Conservation (phyloP, 2,888 invertebrate genomes). For the Lycia hirtaria region DNA sequence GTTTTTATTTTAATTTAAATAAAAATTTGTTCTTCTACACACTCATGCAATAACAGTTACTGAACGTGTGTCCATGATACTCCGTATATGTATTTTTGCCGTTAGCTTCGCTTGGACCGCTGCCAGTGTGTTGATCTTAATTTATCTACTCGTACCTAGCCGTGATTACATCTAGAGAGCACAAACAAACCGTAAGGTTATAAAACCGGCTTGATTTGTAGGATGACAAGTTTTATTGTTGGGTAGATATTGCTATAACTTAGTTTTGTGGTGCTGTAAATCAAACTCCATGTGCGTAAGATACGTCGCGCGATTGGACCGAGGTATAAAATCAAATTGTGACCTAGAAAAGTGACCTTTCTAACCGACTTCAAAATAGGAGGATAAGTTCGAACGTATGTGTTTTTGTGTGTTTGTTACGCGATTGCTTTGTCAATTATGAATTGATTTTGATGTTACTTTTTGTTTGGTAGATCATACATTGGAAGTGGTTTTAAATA, state of each 20-base stretch:
- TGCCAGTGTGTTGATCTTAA: slow-evolving; percentile 60
- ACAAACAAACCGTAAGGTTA: slow-evolving; percentile 47
- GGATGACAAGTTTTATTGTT: slow-evolving; percentile 37
- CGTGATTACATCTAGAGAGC: slow-evolving; percentile 42
- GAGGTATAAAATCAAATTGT: slow-evolving; percentile 5
- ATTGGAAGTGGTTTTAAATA: too few species aligned
- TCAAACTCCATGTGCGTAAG: slow-evolving; percentile 11
- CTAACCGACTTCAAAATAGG: slow-evolving; percentile 10
- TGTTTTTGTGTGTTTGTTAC: too few species aligned
- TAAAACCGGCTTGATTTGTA: slow-evolving; percentile 44
- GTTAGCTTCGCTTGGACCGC: slow-evolving; percentile 62
- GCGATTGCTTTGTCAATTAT: too few species aligned
- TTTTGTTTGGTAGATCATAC: too few species aligned
- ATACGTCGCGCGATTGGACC: slow-evolving; percentile 7
- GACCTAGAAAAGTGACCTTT: slow-evolving; percentile 15
- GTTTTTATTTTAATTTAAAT: too few species aligned
- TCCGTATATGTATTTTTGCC: slow-evolving; percentile 38
- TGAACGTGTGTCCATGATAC: too few species aligned
- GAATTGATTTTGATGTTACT: too few species aligned
- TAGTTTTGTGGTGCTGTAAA: slow-evolving; percentile 30
- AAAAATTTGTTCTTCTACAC: too few species aligned
- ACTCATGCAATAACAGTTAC: too few species aligned
- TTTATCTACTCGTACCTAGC: slow-evolving; percentile 48
- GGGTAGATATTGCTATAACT: slow-evolving; percentile 40
- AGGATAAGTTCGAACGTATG: too few species aligned